Evolutionary conservation across 2,888 invertebrate species (phyloP), one percentile per base, ranked within the genome.

Genomic region (Heliconius ethilla): DNA sequence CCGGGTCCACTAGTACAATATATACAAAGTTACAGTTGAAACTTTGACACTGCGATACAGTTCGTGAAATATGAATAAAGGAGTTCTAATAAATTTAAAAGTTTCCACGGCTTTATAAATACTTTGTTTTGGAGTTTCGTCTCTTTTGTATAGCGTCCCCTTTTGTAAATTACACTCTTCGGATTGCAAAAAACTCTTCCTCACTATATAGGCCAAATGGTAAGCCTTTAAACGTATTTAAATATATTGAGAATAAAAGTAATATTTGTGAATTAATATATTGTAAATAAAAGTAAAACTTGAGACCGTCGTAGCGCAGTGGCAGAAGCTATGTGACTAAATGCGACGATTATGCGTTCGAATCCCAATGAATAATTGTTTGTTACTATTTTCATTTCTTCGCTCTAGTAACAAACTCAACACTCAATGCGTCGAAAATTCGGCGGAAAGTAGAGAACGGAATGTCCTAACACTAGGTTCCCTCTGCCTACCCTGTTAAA

Each of bases 41-140:
- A 79, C 75, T 79, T 70, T 77, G 77, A 72, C 72, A 77, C n/a
- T 72, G 27, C 66, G 76, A 66, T 74, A 69, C 69, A 77, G 59
- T 62, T 74, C 69, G 33, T 77, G 70, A 77, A 79, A 75, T 78
- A 78, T 78, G 75, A 45, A 77, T 70, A 72, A 75, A 75, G 72
- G 66, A 75, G 75, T 55, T 55, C 75, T 74, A 74, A 79, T 79
- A 79, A 79, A 79, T 79, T 75, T 70, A 70, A 79, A 74, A 70
- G 33, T 45, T 63, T 63, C 73, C 40, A 73, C 63, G 59, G 78
- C 75, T 78, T 78, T 73, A 74, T 79, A 74, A 78, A 73, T 76
- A 75, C 79, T 40, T 37, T 75, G 79, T 78, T 80, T 27, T 74
- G 37, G 70, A 78, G 70, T 78, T 76, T 77, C 66, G 55, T 77